Conservation (phyloP, 1,140 invertebrate genomes). For the Arion vulgaris region DNA sequence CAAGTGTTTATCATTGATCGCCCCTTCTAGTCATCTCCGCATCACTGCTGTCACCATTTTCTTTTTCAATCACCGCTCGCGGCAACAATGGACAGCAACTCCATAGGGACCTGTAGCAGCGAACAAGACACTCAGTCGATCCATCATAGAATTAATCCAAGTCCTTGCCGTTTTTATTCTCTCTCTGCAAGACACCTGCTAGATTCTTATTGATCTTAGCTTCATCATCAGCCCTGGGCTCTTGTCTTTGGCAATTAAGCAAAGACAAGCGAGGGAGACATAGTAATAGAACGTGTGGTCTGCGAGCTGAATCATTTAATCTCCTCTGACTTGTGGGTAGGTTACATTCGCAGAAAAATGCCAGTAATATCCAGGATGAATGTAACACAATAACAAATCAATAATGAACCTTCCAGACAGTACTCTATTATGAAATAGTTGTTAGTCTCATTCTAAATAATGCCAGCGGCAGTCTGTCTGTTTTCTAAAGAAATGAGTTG, state of each 20-base stretch:
- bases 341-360: background rate
- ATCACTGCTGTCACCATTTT: slow-evolving; percentile 11
- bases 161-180: slow-evolving; percentile 1
- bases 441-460: too few relatives aligned
- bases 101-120: slow-evolving; percentile 16
- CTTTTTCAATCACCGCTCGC: slow-evolving; percentile 26
- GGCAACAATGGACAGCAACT: slow-evolving; percentile 16
- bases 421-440: background rate
- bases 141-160: slow-evolving; percentile 34
- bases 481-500: too few relatives aligned
- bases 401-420: background rate
- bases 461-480: too few relatives aligned
- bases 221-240: background rate
- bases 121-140: slow-evolving; percentile 35
- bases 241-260: slow-evolving; percentile 26
- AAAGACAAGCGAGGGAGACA: slow-evolving; percentile 21
- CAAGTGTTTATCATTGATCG: slow-evolving; percentile 36
- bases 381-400: background rate
- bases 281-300: background rate
- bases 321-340: background rate
- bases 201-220: slow-evolving; percentile 24
- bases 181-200: slow-evolving; percentile 28
- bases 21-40: slow-evolving; percentile 3
- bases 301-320: background rate
- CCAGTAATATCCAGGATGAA: background rate